These are phyloP conservation scores for Steinernema scapterisci DNA, from an alignment of 2,888 invertebrate species.

Conservation along the genomic window DNA sequence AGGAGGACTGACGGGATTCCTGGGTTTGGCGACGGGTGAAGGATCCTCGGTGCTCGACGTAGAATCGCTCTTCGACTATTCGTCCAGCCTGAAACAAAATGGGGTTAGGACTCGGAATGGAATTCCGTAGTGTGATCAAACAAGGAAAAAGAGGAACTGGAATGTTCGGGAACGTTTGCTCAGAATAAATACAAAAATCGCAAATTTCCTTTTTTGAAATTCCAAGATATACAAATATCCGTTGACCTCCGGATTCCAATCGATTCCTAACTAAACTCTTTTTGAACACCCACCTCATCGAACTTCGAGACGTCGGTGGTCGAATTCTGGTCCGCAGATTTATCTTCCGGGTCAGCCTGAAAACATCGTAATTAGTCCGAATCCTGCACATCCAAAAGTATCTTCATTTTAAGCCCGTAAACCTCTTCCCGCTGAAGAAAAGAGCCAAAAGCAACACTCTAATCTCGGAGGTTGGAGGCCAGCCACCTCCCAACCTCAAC, in stretches of 20 bases:
- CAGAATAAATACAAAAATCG: no score
- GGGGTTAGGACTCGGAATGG: no score
- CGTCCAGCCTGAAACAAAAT: neutral
- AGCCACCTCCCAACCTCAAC: neutral
- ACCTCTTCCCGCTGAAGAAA: neutral
- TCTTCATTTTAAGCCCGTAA: neutral
- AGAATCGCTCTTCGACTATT: conserved; percentile 12
- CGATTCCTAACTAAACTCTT: no score
- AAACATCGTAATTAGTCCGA: neutral
- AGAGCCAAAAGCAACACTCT: neutral
- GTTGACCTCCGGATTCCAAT: no score
- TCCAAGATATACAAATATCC: no score
- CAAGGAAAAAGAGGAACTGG: no score
- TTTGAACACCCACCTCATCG: conserved; percentile 26
- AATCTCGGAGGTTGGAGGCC: neutral
- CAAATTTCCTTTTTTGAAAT: no score
- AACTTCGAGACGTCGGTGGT: neutral
- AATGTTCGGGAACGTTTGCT: no score
- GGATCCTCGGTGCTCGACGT: neutral
- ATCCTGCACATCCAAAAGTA: neutral
- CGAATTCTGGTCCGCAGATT: neutral
- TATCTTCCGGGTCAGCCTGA: neutral
- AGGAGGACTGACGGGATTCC: neutral
- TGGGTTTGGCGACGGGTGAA: neutral
- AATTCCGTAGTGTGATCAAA: no score